Conservation (phyloP, 2,113 vertebrate genomes). For the Cercopithecus mona region DNA sequence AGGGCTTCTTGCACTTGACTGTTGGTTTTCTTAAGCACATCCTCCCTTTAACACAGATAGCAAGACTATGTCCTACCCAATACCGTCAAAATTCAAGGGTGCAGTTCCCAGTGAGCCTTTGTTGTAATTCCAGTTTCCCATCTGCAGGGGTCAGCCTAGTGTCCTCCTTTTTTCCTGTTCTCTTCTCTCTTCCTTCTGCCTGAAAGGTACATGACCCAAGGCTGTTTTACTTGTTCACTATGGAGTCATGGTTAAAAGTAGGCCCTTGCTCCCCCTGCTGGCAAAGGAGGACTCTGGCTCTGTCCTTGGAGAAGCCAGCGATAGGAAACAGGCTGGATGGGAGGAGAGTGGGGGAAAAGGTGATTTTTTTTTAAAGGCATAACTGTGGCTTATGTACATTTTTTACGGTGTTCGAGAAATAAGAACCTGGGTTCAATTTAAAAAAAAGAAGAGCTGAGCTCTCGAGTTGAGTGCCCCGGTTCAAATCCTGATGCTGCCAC, state of each 20-base stretch:
- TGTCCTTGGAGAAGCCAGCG: too few relatives aligned
- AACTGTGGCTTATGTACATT: neutral
- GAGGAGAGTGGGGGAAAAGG: neutral
- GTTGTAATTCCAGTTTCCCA: neutral
- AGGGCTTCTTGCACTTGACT: neutral
- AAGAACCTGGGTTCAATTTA: neutral
- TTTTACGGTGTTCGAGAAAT: neutral
- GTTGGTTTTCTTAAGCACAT: neutral
- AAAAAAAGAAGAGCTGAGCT: neutral
- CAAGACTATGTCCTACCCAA: neutral
- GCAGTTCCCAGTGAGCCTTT: neutral
- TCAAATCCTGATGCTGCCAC: neutral
- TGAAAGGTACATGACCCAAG: fast-evolving
- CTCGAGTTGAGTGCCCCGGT: neutral
- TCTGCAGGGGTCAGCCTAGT: neutral
- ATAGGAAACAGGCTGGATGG: neutral
- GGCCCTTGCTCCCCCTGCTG: neutral
- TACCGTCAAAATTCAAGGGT: neutral
- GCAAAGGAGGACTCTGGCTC: neutral
- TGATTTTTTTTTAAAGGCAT: fast-evolving
- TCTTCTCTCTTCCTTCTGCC: neutral
- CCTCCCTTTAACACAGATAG: too few relatives aligned
- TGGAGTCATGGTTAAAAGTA: fast-evolving
- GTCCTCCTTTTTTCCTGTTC: neutral
- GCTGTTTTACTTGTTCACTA: neutral